Conservation (phyloP, 1,140 invertebrate genomes). For the Lordiphosa stackelbergi region DNA sequence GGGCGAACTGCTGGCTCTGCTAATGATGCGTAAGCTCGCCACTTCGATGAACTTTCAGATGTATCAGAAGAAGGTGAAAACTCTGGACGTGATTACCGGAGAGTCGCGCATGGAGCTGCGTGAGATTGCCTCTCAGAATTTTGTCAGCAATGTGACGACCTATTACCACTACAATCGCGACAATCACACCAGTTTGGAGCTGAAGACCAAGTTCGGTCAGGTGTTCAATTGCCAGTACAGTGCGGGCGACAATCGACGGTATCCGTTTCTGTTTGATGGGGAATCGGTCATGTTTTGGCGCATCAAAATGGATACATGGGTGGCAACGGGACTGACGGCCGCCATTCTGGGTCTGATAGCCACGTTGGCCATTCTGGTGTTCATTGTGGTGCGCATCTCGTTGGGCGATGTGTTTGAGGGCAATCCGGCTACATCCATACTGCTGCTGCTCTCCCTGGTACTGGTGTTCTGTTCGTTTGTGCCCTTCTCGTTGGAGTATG, state of each 20-base stretch:
- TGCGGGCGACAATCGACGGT: constrained; percentile 59
- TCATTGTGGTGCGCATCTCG: constrained; percentile 77
- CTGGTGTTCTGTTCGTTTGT: constrained; percentile 79
- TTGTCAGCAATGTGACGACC: constrained; percentile 68
- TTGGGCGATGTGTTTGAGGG: constrained; percentile 78
- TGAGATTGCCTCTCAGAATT: constrained; percentile 69
- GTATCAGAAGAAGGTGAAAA: constrained; percentile 62
- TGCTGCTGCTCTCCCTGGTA: constrained; percentile 77
- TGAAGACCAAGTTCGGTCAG: constrained; percentile 71
- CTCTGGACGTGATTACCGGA: constrained; percentile 45
- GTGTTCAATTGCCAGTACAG: constrained; percentile 74
- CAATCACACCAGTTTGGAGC: constrained; percentile 63
- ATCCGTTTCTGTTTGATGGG: constrained; percentile 72
- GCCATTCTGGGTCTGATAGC: constrained; percentile 78
- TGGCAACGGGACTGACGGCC: constrained; percentile 78
- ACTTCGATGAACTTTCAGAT: constrained; percentile 66
- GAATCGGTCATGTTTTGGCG: constrained; percentile 76
- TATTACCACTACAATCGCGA: constrained; percentile 73
- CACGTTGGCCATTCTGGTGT: constrained; percentile 78
- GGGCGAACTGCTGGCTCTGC: constrained; percentile 41
- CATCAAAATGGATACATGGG: constrained; percentile 78
- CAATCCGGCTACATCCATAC: constrained; percentile 77
- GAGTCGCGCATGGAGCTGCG: constrained; percentile 54
- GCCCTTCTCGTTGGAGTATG: constrained; percentile 79
- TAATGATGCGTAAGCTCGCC: constrained; percentile 60